Evolutionary conservation across 2,113 vertebrate species (phyloP).

Genomic region (Apeltes quadracus): DNA sequence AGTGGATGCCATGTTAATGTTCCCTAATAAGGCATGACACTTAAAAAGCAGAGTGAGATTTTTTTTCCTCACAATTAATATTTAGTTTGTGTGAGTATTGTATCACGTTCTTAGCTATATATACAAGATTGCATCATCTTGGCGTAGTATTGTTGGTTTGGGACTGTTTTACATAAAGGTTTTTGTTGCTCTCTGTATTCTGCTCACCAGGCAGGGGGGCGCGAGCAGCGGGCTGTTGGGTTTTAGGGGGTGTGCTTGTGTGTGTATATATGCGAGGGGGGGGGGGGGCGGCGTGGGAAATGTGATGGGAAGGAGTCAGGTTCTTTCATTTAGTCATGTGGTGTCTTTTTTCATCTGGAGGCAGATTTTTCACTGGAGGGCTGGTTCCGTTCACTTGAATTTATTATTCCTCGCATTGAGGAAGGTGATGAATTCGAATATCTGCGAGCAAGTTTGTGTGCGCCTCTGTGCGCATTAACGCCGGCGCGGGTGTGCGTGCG

Average conservation of each 20-base stretch:
- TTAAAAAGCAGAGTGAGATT: slow-evolving; percentile 9
- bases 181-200: slow-evolving; percentile 38
- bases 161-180: slow-evolving; percentile 20
- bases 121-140: slow-evolving; percentile 33
- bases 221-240: slow-evolving; percentile 16
- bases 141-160: slow-evolving; percentile 8
- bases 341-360: slow-evolving; percentile 55
- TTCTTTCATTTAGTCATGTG: slow-evolving; percentile 63
- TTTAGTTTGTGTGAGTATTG: slow-evolving; percentile 21
- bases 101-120: slow-evolving; percentile 14
- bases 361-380: slow-evolving; percentile 62
- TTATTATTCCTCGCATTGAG: slow-evolving; percentile 66
- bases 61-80: slow-evolving; percentile 18
- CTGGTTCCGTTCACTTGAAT: slow-evolving; percentile 66
- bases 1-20: slow-evolving; percentile 56
- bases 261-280: not conserved
- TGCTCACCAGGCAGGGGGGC: slow-evolving; percentile 36
- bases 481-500: slow-evolving; percentile 12
- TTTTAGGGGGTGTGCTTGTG: not conserved
- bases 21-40: slow-evolving; percentile 38
- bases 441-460: slow-evolving; percentile 45
- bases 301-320: slow-evolving; percentile 50
- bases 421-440: slow-evolving; percentile 70
- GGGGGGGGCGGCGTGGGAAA: not conserved
- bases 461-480: slow-evolving; percentile 21